Conservation (phyloP, 2,888 invertebrate genomes). For the Cylloceria caligata region DNA sequence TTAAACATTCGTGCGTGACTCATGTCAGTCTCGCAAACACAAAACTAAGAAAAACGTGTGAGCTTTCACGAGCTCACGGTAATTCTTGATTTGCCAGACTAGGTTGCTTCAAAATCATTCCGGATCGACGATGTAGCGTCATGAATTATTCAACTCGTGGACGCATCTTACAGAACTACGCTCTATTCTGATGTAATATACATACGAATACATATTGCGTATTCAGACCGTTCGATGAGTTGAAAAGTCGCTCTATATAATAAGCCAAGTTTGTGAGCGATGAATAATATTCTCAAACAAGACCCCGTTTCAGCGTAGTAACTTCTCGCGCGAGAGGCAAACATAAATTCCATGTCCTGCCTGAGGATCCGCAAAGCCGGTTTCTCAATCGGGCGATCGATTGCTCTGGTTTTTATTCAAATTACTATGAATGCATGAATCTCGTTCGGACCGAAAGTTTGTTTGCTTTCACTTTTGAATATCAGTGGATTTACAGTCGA, state of each 20-base stretch:
- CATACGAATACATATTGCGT: neutral
- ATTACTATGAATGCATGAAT: constrained; percentile 10
- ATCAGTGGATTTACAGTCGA: neutral
- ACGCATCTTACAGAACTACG: constrained; percentile 40
- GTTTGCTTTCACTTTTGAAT: neutral
- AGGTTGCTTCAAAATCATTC: constrained; percentile 59
- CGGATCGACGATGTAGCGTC: constrained; percentile 46
- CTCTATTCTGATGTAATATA: constrained; percentile 31
- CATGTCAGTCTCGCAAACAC: constrained; percentile 14
- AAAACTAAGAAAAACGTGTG: constrained; percentile 31
- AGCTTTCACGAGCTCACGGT: constrained; percentile 12
- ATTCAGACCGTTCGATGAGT: constrained; percentile 4
- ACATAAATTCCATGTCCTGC: constrained; percentile 32
- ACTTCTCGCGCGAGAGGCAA: constrained; percentile 21
- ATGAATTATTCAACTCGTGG: constrained; percentile 70
- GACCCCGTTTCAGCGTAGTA: neutral
- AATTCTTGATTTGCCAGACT: constrained; percentile 18
- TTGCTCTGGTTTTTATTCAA: constrained; percentile 33
- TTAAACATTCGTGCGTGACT: neutral
- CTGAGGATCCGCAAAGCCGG: neutral
- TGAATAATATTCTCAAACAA: constrained; percentile 39
- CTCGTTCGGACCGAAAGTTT: constrained; percentile 11
- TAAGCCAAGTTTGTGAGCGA: constrained; percentile 44
- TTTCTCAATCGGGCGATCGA: constrained; percentile 21
- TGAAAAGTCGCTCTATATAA: constrained; percentile 33